A percentile compares a stretch with the other conserved stretches of the same genome.
Conservation (phyloP, 2,113 vertebrate species). For the Eublepharis macularius region DNA sequence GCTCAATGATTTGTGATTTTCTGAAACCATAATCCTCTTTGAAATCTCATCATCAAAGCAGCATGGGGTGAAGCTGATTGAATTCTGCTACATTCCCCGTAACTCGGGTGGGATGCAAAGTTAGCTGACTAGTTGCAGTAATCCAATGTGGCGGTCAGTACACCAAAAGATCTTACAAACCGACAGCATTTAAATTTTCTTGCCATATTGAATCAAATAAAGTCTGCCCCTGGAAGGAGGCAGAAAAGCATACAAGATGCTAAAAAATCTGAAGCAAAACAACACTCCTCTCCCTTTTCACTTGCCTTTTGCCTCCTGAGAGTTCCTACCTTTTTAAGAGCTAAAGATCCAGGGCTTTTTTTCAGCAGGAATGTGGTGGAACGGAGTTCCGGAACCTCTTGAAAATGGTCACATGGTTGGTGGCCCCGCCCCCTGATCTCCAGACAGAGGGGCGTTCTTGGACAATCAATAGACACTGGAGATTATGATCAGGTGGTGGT, state of each 20-base stretch:
- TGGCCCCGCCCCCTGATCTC: too few relatives aligned
- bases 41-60: constrained; percentile 51
- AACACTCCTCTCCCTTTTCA: constrained; percentile 28
- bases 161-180: neutral
- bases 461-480: neutral
- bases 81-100: constrained; percentile 38
- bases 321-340: constrained; percentile 30
- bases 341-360: constrained; percentile 28
- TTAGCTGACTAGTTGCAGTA: constrained; percentile 53
- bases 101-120: constrained; percentile 48
- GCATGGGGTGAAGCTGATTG: constrained; percentile 36
- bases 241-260: constrained; percentile 47
- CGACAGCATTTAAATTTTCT: constrained; percentile 59
- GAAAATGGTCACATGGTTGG: too few relatives aligned
- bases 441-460: too few relatives aligned
- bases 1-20: constrained; percentile 55
- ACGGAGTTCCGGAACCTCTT: too few relatives aligned
- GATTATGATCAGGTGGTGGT: too few relatives aligned
- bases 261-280: constrained; percentile 49
- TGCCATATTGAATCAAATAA: constrained; percentile 68
- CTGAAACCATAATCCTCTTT: constrained; percentile 61
- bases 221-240: constrained; percentile 26
- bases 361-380: too few relatives aligned
- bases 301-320: constrained; percentile 22
- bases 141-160: constrained; percentile 53